Evolutionary conservation across 2,113 vertebrate genomes (phyloP), one percentile per base, ranked within the genome.

Genomic region (Propithecus coquereli): DNA sequence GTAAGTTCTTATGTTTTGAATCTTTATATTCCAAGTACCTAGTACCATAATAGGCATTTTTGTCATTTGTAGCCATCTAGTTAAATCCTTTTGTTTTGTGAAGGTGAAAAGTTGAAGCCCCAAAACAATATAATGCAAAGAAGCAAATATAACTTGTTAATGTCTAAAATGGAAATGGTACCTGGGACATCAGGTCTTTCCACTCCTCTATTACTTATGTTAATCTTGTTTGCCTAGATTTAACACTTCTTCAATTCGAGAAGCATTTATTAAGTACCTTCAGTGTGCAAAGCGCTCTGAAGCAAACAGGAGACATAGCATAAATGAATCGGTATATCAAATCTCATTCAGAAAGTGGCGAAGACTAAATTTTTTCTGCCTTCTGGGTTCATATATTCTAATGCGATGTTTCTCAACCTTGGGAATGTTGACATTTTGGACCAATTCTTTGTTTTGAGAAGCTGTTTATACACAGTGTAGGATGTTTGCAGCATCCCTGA

Each of bases 11-110:
- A 17, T 16, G 8, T 65, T 88, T 88, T 93, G 11, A 76, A 65
- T 76, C n/a, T 68, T 83, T 22, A 45, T 84, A 20, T 90, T 85
- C 8, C 45, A 7, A 61, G 18, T 52, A 25, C 59, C n/a, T 82
- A 80, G 57, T 14, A 43, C 32, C 13, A 1, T 37, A 32, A 10
- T 43, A 85, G 43, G 43, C 73, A 54, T 57, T 52, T 87, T 32
- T 79, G 18, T 91, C 13, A 18, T 81, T 27, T 17, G 14, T 81
- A 59, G 5, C 81, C 47, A 52, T 25, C 37, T 85, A 54, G 8
- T 81, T 84, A 91, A 94, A 57, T 83, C 50, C 23, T 91, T 88
- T 96, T 37, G 37, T 77, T 97, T 90, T 94, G 61, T 17, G 30
- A 76, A 87, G 16, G 4, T 61, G 17, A 20, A 59, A 70, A 85